Evolutionary conservation across 2,113 vertebrate species (phyloP), one percentile per base, ranked within the genome.

Genomic region (Clarias batrachus): DNA sequence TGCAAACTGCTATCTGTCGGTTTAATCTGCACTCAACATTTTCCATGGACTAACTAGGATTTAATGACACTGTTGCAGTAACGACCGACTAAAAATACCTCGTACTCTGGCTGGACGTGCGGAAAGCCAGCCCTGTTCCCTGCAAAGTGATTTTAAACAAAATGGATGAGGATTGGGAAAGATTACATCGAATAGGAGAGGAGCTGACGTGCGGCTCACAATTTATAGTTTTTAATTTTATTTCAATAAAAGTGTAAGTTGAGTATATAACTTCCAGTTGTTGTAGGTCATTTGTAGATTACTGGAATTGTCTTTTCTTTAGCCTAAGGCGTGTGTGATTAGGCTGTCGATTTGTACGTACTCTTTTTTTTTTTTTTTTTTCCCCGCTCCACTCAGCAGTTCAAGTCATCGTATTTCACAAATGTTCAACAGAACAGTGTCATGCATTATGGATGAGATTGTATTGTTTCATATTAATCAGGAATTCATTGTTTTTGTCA

Each of bases 41-140:
- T 65, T 85, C n/a, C 74, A 30, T 11, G 33, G 12, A 77, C 52
- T 60, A 5, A 78, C 41, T 56, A 8, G 70, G 59, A 57, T 65
- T 27, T 77, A 87, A 83, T 83, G 76, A 82, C 59, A 37, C 41
- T 37, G 66, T 33, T 21, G 82, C 85, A 59, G 70, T 54, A 30
- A 41, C 70, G 27, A 19, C 6, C 25, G 23, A 62, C 8, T 59
- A 52, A 80, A 78, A 86, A 68, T 25, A 21, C 21, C 4, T 68
- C 19, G 68, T 9, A 30, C 59, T 33, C 37, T 27, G 56, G n/a
- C 41, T 76, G 19, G 62, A 60, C 16, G 41, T 54, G 2, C 7
- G 8, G 56, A 73, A 86, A 73, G 57, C 10, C 66, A 59, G 56
- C 30, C 21, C 3, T 23, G 30, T 60, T 21, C 14, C 37, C 57